A percentile compares a stretch with the other conserved stretches of the same genome.
Evolutionary conservation across 2,888 invertebrate species (phyloP).

Genomic region (Mylabris sibirica): DNA sequence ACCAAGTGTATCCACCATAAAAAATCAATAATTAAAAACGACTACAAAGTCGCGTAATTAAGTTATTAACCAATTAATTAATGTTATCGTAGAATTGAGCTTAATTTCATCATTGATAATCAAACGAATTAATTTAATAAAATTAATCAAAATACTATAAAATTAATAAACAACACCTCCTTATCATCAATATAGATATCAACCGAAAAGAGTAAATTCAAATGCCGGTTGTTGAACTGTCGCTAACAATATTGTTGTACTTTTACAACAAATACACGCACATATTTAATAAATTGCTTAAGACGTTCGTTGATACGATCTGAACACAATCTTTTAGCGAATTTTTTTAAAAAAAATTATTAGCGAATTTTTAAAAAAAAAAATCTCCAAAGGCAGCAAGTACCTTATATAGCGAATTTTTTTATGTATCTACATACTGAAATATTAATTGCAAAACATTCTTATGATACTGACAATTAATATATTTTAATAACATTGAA

Average conservation of each 20-base stretch:
- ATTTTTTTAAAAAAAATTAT: too few species aligned
- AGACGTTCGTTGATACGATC: constrained; percentile 8
- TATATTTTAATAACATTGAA: too few species aligned
- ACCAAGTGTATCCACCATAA: neutral
- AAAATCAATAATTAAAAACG: neutral
- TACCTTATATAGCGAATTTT: too few species aligned
- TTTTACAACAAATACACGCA: too few species aligned
- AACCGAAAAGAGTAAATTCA: neutral
- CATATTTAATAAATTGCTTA: constrained; percentile 11
- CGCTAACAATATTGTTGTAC: constrained; percentile 5
- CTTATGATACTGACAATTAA: too few species aligned
- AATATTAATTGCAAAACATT: too few species aligned
- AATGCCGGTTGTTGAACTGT: constrained; percentile 9
- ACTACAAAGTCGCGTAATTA: neutral
- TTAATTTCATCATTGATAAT: neutral
- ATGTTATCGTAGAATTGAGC: neutral
- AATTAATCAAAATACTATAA: neutral
- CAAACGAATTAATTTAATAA: neutral
- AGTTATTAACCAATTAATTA: neutral
- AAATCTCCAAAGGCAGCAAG: too few species aligned
- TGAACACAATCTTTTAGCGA: neutral
- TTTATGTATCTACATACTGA: too few species aligned
- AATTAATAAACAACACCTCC: neutral
- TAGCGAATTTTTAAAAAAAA: too few species aligned
- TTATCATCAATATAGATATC: neutral